A percentile compares a stretch with the other conserved stretches of the same genome.
These are phyloP conservation scores for Morelia viridis DNA, from an alignment of 2,797 vertebrate genomes.

Conservation along the genomic window DNA sequence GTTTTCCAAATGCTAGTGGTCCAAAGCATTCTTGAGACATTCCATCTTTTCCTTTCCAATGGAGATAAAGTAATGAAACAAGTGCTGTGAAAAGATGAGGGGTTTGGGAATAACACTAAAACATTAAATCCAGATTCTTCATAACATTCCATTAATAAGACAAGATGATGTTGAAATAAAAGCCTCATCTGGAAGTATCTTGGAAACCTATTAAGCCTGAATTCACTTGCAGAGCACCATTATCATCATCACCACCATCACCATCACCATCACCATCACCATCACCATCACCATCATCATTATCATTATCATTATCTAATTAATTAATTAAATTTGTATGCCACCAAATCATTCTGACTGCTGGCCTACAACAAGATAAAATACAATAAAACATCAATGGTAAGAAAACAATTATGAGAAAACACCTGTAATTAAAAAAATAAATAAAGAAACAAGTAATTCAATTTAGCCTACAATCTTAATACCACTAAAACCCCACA, in stretches of 20 bases:
- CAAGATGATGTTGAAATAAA: not conserved
- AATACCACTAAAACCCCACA: not conserved
- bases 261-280: no score
- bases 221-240: not conserved
- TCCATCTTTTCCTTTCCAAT: not conserved
- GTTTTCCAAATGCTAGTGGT: not conserved
- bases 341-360: not conserved
- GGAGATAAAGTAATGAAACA: not conserved
- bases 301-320: not conserved
- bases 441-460: not conserved
- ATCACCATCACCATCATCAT: no score
- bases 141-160: not conserved
- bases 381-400: not conserved
- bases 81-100: not conserved
- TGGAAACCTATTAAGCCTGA: not conserved
- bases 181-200: not conserved
- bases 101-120: not conserved
- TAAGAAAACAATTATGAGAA: not conserved
- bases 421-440: not conserved
- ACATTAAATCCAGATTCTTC: not conserved
- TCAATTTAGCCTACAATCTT: not conserved
- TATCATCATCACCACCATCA: not conserved
- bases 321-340: not conserved
- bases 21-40: not conserved
- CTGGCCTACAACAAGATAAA: not conserved